Conservation (phyloP, 1,140 invertebrate genomes). For the Drosophila leontia region DNA sequence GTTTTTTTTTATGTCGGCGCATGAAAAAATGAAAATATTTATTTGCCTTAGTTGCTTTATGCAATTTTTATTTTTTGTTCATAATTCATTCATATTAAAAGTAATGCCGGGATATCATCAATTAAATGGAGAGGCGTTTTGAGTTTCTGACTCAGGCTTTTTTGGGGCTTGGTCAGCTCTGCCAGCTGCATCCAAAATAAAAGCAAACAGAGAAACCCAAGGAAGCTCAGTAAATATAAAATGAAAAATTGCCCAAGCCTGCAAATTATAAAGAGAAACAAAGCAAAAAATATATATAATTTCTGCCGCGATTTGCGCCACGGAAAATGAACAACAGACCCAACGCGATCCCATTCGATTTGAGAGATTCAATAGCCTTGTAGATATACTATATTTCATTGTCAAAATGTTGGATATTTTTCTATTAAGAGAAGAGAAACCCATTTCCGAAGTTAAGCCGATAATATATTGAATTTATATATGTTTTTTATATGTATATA, state of each 20-base stretch:
- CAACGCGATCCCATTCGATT: conserved; percentile 19
- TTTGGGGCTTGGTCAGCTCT: conserved; percentile 27
- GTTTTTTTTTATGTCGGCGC: conserved; percentile 28
- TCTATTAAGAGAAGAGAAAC: conserved; percentile 1
- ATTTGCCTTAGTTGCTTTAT: conserved; percentile 14
- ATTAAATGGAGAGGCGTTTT: conserved; percentile 18
- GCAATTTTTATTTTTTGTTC: not conserved
- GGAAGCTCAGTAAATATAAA: conserved; percentile 36
- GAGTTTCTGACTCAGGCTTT: not conserved
- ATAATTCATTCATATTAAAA: conserved; percentile 1
- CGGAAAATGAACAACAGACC: conserved; percentile 21
- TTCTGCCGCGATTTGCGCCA: conserved; percentile 41
- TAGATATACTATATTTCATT: conserved; percentile 2
- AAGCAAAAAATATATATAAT: conserved; percentile 39
- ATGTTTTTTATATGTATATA: not conserved
- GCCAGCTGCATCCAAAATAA: conserved; percentile 21
- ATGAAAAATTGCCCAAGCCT: conserved; percentile 66
- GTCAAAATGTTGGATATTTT: conserved; percentile 48
- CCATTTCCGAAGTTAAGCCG: conserved; percentile 6
- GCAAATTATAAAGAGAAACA: conserved; percentile 65
- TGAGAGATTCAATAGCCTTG: conserved; percentile 33
- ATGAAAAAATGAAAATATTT: conserved; percentile 20
- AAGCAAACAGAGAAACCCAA: conserved; percentile 17
- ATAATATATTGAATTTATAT: conserved; percentile 22
- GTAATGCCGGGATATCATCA: conserved; percentile 14